These are phyloP conservation scores for Acanthaster planci DNA, from an alignment of 35 echinoderm and acorn worm genomes.

Conservation along the genomic window DNA sequence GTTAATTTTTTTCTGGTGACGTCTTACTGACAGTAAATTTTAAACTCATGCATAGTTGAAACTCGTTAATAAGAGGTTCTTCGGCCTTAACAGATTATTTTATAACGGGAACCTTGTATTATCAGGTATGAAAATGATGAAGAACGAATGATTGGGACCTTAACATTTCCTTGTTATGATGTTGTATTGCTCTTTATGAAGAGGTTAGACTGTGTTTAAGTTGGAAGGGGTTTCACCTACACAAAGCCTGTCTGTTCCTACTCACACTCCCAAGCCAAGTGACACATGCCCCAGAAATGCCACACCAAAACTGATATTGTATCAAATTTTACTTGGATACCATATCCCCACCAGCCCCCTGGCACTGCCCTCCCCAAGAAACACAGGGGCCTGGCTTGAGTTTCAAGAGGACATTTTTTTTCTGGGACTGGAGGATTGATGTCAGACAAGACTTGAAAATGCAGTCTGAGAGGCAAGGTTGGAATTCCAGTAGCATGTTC, in stretches of 20 bases:
- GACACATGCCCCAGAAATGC: constrained; percentile 32
- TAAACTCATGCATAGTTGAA: too few relatives aligned
- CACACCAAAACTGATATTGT: constrained; percentile 13
- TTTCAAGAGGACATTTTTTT: not conserved
- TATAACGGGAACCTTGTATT: too few relatives aligned
- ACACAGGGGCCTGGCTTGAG: not conserved
- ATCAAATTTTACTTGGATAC: constrained; percentile 17
- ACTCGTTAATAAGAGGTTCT: too few relatives aligned
- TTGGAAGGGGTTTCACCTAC: too few relatives aligned
- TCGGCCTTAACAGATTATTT: too few relatives aligned
- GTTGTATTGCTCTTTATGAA: too few relatives aligned
- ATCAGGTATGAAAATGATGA: too few relatives aligned
- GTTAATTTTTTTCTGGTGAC: too few relatives aligned
- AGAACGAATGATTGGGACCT: too few relatives aligned
- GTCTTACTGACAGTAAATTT: too few relatives aligned
- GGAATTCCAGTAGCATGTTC: not conserved
- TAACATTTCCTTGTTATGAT: too few relatives aligned
- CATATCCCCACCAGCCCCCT: not conserved
- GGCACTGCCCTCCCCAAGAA: not conserved
- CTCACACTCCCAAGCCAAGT: not conserved
- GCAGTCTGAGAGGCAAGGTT: not conserved
- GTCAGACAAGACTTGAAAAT: not conserved
- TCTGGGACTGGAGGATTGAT: not conserved
- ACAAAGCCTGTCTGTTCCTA: not conserved
- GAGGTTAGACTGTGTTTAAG: too few relatives aligned